phyloP scores from a whole-genome alignment of 1,140 invertebrate species.

The Meloidogyne chitwoodi region DNA sequence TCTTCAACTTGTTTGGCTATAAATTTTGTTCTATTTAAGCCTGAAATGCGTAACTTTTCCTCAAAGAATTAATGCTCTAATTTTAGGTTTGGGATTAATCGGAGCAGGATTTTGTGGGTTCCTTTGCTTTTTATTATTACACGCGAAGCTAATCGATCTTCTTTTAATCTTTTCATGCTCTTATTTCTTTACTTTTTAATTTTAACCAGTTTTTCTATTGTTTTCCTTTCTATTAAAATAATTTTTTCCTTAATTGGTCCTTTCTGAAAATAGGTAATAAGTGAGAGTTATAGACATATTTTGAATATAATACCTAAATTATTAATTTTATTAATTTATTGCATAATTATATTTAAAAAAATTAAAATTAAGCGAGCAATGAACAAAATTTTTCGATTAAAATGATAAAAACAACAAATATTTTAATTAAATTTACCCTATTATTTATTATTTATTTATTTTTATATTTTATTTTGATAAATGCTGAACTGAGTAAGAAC shows the following conservation, averaged over 20 bases:
- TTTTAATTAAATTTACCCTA: neutral
- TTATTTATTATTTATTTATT: neutral
- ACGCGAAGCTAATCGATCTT: neutral
- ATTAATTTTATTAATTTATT: too few species aligned
- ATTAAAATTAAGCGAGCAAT: neutral
- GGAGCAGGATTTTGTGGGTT: neutral
- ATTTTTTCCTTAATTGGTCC: neutral
- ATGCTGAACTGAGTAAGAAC: slow-evolving; percentile 26
- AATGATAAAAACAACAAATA: neutral
- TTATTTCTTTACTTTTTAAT: neutral
- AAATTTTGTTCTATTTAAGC: neutral
- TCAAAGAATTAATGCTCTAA: neutral
- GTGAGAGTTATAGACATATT: too few species aligned
- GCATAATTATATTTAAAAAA: too few species aligned
- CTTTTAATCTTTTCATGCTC: neutral
- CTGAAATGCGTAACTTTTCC: neutral
- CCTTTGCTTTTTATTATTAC: neutral
- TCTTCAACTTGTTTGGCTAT: neutral
- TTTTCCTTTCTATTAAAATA: neutral
- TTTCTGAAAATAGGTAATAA: neutral
- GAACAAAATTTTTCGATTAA: neutral
- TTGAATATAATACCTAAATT: too few species aligned
- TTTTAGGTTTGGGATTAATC: neutral
- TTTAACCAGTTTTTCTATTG: neutral
- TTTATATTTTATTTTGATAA: neutral